A percentile compares a stretch with the other conserved stretches of the same genome.
These are phyloP conservation scores for Tetramorium bicarinatum DNA, from an alignment of 2,888 invertebrate genomes.

Conservation along the genomic window DNA sequence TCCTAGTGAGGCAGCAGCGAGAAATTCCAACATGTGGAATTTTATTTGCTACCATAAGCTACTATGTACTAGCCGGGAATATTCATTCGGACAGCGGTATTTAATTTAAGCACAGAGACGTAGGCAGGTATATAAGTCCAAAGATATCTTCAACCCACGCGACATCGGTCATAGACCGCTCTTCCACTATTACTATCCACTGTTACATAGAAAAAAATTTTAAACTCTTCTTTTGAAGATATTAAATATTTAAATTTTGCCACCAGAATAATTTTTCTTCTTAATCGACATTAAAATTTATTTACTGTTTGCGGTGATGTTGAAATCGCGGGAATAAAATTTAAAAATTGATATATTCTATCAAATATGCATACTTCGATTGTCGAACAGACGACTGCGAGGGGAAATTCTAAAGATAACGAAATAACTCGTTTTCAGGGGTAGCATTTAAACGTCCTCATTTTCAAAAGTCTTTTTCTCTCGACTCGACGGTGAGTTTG, in stretches of 20 bases:
- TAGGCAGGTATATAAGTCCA: neutral
- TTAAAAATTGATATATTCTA: conserved; percentile 78
- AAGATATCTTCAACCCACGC: neutral
- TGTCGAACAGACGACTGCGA: conserved; percentile 62
- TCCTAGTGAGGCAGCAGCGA: neutral
- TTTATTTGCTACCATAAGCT: conserved; percentile 33
- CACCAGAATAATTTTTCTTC: neutral
- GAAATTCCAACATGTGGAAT: conserved; percentile 26
- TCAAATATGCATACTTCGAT: conserved; percentile 43
- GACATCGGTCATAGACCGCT: neutral
- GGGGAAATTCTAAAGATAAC: conserved; percentile 79
- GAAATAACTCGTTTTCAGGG: conserved; percentile 80
- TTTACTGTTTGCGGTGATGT: neutral
- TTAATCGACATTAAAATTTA: neutral
- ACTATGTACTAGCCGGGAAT: neutral
- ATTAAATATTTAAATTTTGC: neutral
- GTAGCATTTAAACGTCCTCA: conserved; percentile 82
- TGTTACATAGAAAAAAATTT: neutral
- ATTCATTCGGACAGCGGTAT: conserved; percentile 55
- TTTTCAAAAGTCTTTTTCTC: conserved; percentile 76
- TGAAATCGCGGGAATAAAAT: conserved; percentile 70
- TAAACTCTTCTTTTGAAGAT: neutral
- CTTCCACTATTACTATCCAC: neutral
- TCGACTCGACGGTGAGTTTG: conserved; percentile 18
- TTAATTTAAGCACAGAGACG: neutral